Conservation (phyloP, 2,888 invertebrate species). For the Tridacna crocea region DNA sequence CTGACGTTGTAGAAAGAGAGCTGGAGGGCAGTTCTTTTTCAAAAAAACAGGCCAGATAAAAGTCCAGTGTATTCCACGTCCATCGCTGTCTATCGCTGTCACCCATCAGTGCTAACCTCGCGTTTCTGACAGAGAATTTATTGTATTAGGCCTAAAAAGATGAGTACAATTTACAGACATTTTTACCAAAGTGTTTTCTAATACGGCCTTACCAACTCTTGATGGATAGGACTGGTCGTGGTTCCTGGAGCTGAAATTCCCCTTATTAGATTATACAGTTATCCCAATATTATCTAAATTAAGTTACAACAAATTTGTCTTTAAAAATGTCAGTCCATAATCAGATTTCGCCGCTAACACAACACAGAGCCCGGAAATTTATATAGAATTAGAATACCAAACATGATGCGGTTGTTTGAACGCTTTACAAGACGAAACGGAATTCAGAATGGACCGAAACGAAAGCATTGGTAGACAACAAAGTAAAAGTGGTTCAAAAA, state of each 20-base stretch:
- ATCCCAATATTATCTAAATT: slow-evolving; percentile 65
- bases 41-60: background rate
- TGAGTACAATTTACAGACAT: slow-evolving; percentile 39
- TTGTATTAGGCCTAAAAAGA: slow-evolving; percentile 2
- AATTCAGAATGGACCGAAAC: no score
- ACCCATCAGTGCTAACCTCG: background rate
- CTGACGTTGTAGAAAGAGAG: no score
- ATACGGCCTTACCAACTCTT: slow-evolving; percentile 37
- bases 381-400: slow-evolving; percentile 58
- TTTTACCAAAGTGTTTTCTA: slow-evolving; percentile 51
- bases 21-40: no score
- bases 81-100: background rate
- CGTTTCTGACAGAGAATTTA: background rate
- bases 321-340: slow-evolving; percentile 64
- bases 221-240: slow-evolving; percentile 44
- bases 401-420: slow-evolving; percentile 7
- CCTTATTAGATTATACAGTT: slow-evolving; percentile 61
- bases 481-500: no score
- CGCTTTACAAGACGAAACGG: no score
- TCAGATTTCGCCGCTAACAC: slow-evolving; percentile 58
- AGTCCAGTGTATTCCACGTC: background rate
- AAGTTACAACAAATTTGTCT: slow-evolving; percentile 66
- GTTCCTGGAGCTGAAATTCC: slow-evolving; percentile 47
- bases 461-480: no score
- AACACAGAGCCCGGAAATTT: slow-evolving; percentile 57